These are phyloP conservation scores for Forbesichthys agassizii DNA, from an alignment of 2,113 vertebrate genomes.

Conservation along the genomic window DNA sequence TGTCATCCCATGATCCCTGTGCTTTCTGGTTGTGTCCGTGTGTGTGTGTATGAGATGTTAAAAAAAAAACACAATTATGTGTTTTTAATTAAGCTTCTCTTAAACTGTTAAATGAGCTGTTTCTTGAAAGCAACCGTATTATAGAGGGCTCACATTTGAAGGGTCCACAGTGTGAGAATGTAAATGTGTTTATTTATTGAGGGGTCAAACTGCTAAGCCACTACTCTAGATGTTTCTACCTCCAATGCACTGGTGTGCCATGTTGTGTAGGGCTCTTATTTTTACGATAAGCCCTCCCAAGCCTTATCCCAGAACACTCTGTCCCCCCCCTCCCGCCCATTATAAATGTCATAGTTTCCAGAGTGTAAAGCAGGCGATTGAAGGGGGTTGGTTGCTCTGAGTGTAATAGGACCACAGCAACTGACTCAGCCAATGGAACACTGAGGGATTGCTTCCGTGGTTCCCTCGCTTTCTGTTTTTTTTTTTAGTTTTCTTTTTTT, in stretches of 20 bases:
- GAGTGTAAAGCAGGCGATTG: conserved; percentile 61
- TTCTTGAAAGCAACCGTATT: no score
- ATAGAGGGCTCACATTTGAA: no score
- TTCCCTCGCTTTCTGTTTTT: conserved; percentile 29
- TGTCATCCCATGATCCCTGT: conserved; percentile 1
- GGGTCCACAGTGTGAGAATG: no score
- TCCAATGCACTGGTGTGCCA: conserved; percentile 34
- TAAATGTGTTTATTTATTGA: no score
- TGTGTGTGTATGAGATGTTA: no score
- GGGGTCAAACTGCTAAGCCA: neutral
- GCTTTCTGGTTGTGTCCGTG: conserved; percentile 9
- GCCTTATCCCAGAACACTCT: conserved; percentile 32
- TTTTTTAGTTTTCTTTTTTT: conserved; percentile 39
- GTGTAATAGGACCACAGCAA: conserved; percentile 77
- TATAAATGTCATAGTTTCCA: conserved; percentile 86
- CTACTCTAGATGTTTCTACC: conserved; percentile 12
- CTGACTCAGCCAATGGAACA: conserved; percentile 78
- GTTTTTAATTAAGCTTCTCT: no score
- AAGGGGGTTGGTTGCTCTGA: conserved; percentile 62
- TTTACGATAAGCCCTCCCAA: conserved; percentile 58
- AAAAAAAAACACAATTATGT: no score
- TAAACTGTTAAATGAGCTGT: no score
- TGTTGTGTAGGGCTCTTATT: conserved; percentile 63
- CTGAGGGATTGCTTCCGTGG: conserved; percentile 69
- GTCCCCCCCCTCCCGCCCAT: conserved; percentile 53